Percentiles rank a stretch among this genome's conserved stretches.
Evolutionary conservation across 2,888 invertebrate genomes (phyloP).

Genomic region (Coenonympha glycerion): DNA sequence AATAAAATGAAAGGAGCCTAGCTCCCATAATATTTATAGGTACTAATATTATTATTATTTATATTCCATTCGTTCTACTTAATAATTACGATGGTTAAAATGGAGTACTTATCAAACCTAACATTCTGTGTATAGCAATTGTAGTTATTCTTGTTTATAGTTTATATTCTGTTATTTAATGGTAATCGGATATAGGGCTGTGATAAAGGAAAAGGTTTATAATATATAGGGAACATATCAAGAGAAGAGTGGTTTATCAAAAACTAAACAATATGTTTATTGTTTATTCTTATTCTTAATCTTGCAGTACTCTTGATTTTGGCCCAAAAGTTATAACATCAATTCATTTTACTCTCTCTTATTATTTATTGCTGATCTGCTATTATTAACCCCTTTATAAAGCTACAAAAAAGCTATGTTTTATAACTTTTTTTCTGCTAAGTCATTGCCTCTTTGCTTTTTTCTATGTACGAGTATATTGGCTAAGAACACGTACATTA

Average conservation of each 20-base stretch:
- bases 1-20: constrained; percentile 28
- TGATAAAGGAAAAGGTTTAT: constrained; percentile 62
- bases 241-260: constrained; percentile 32
- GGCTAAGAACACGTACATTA: too few species aligned
- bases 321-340: too few species aligned
- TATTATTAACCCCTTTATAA: neutral
- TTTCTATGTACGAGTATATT: neutral
- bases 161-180: constrained; percentile 61
- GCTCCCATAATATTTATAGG: constrained; percentile 21
- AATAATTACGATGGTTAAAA: constrained; percentile 6
- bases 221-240: constrained; percentile 55
- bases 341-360: too few species aligned
- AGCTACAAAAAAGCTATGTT: neutral
- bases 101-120: constrained; percentile 49
- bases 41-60: constrained; percentile 20
- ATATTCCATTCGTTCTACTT: constrained; percentile 35
- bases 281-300: neutral
- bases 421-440: neutral
- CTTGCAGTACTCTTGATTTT: neutral
- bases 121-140: constrained; percentile 31
- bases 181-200: constrained; percentile 63
- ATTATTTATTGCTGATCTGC: neutral
- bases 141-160: constrained; percentile 47
- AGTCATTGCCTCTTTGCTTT: neutral
- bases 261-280: neutral